A percentile compares a stretch with the other conserved stretches of the same genome.
Conservation (phyloP, 2,113 vertebrate genomes). For the Cololabis saira region DNA sequence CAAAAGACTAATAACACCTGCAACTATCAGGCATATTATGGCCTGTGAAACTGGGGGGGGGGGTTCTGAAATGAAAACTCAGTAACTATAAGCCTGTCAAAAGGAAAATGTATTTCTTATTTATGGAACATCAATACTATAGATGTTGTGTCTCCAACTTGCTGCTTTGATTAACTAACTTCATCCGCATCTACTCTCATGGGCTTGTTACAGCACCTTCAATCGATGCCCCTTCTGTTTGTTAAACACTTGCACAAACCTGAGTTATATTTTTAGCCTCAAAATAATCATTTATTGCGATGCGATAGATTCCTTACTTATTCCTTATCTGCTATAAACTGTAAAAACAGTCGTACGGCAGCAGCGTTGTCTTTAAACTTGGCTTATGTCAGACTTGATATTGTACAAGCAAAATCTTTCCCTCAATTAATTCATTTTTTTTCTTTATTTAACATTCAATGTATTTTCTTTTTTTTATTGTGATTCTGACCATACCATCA, state of each 20-base stretch:
- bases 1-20: not conserved
- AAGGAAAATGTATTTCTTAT: constrained; percentile 68
- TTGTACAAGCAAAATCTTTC: not conserved
- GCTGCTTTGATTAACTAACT: constrained; percentile 78
- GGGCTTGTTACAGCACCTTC: constrained; percentile 58
- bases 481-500: constrained; percentile 5
- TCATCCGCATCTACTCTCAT: constrained; percentile 67
- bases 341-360: not conserved
- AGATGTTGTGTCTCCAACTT: constrained; percentile 65
- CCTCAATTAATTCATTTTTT: no score
- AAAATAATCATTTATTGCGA: constrained; percentile 41
- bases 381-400: not conserved
- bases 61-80: constrained; percentile 38
- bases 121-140: constrained; percentile 78
- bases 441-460: not conserved
- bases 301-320: constrained; percentile 42
- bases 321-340: constrained; percentile 16
- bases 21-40: constrained; percentile 6
- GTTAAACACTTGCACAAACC: constrained; percentile 64
- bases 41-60: constrained; percentile 18
- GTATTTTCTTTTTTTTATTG: not conserved
- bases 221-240: constrained; percentile 64
- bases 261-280: constrained; percentile 52
- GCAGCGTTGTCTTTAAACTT: not conserved
- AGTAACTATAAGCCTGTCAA: constrained; percentile 57